phyloP scores from a whole-genome alignment of 37 sponge, comb jelly and placozoan species.

The Tethya wilhelma region DNA sequence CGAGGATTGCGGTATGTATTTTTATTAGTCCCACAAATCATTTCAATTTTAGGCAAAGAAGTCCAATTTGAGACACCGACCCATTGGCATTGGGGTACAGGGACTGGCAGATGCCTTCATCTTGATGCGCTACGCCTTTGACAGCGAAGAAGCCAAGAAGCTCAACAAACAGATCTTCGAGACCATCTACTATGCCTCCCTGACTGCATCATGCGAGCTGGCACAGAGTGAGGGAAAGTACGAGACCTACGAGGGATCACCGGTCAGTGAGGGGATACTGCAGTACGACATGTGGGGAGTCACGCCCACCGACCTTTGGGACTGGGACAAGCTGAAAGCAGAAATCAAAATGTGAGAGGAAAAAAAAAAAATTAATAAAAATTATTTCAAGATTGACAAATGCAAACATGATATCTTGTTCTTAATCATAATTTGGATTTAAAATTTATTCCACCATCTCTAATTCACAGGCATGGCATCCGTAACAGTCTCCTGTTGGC shows the following conservation, averaged over 20 bases:
- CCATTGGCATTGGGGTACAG: slow-evolving; percentile 99
- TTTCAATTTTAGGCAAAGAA: slow-evolving; percentile 42
- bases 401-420: neutral
- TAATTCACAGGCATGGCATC: slow-evolving; percentile 76
- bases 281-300: slow-evolving; percentile 99
- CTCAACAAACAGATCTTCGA: slow-evolving; percentile 96
- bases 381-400: neutral
- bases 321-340: slow-evolving; percentile 87
- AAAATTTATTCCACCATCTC: neutral
- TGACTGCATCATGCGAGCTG: slow-evolving; percentile 94
- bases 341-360: slow-evolving; percentile 78
- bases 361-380: neutral
- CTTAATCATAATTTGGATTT: neutral
- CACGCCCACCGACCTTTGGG: slow-evolving; percentile 91
- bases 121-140: slow-evolving; percentile 95
- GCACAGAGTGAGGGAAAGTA: slow-evolving; percentile 89
- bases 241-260: slow-evolving; percentile 90
- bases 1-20: neutral
- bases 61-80: slow-evolving; percentile 95
- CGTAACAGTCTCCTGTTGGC: slow-evolving; percentile 96
- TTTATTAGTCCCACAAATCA: neutral
- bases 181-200: slow-evolving; percentile 94
- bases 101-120: slow-evolving; percentile 99
- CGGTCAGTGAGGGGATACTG: slow-evolving; percentile 88
- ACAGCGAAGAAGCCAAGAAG: slow-evolving; percentile 82